phyloP scores from a whole-genome alignment of 2,113 vertebrate genomes.

The Candoia aspera region DNA sequence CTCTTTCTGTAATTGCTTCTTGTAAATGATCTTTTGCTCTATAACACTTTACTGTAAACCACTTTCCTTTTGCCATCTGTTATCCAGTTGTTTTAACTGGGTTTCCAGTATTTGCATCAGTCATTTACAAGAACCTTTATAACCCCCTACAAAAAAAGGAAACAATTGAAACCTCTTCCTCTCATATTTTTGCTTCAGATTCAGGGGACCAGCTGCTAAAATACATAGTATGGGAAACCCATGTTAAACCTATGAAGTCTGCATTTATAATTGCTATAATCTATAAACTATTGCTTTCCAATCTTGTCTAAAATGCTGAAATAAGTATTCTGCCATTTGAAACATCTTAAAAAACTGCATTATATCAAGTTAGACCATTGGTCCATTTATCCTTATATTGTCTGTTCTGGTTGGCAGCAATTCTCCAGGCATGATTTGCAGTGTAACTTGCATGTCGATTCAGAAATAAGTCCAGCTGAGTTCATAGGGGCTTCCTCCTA shows the following conservation, averaged over 20 bases:
- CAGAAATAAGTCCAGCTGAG: not conserved
- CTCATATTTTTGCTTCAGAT: constrained; percentile 55
- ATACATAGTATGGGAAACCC: constrained; percentile 17
- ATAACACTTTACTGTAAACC: constrained; percentile 81
- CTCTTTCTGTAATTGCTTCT: constrained; percentile 83
- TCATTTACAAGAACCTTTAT: constrained; percentile 81
- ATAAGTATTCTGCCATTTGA: not conserved
- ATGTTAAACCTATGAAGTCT: constrained; percentile 15
- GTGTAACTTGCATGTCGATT: not conserved
- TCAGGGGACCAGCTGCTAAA: constrained; percentile 34
- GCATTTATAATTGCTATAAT: not conserved
- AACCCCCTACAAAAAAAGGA: constrained; percentile 69
- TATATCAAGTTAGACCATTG: too few species aligned
- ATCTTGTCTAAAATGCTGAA: not conserved
- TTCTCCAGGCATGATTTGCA: not conserved
- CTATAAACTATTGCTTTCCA: not conserved
- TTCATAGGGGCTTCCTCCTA: not conserved
- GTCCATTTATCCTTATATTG: too few species aligned
- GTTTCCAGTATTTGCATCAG: constrained; percentile 79
- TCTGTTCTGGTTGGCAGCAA: not conserved
- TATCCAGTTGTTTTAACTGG: constrained; percentile 82
- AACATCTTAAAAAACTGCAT: not conserved
- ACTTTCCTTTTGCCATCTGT: constrained; percentile 77
- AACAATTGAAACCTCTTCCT: constrained; percentile 70
- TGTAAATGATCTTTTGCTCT: constrained; percentile 79